Evolutionary conservation across 2,888 invertebrate genomes (phyloP), one percentile per base, ranked within the genome.

Genomic region (Unio delphinus): DNA sequence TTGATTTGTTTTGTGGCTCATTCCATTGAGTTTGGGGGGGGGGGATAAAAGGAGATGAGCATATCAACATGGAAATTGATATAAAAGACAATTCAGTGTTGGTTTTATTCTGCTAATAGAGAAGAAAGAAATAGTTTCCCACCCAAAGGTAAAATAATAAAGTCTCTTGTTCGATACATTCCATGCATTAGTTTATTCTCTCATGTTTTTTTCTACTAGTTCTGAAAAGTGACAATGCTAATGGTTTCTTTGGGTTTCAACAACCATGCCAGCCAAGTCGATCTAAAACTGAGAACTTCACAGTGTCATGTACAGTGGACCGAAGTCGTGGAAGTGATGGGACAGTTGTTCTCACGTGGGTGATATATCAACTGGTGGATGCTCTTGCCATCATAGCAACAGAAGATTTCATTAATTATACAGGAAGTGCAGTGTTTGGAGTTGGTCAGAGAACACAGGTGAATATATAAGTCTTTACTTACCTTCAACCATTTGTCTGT

Each of bases 161-260:
- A 45, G 45, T 34, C 23, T 15, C 11, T 17, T 59, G 11, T 59
- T 4, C 20, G 1, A 17, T 59, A 18, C 26, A 15, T 59, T 8
- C 26, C 4, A 28, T 26, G 55, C 6, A 26, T 28, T 15, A 30
- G 34, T 30, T 60, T 15, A 45, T 60, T 60, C 7, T 23, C 26
- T 6, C 58, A 11, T 56, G 67, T 64, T 68, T 64, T 58, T 58
- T 60, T 57, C 64, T 75, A 78, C 58, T 79, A 89, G 89, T 89
- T 55, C 67, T 88, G 73, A 89, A 89, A 78, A 89, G 89, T 80
- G 89, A 89, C 83, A 87, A 87, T 80, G 89, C 89, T 61, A 89
- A 89, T 77, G 89, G 89, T 6, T 72, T 88, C 72, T 89, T 89
- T 73, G 84, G 85, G n/a, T 85, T 89, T 65, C 66, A 73, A 30